phyloP scores from a whole-genome alignment of 2,888 invertebrate species.

The Sycophila texana region DNA sequence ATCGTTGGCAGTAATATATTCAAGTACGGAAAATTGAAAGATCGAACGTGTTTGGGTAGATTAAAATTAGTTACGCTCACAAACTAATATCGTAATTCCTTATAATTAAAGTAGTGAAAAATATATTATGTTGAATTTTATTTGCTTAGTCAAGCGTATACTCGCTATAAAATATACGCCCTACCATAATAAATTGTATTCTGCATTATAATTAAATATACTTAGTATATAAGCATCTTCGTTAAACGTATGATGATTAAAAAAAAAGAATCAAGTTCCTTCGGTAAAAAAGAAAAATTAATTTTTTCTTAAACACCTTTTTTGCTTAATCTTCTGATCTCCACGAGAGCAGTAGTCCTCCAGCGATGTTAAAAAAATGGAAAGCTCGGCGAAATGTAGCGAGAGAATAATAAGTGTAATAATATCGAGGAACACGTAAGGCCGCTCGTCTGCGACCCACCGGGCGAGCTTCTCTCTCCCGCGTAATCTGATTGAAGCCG shows the following conservation, averaged over 20 bases:
- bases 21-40: not conserved
- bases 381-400: no score
- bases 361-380: no score
- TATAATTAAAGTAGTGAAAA: slow-evolving; percentile 1
- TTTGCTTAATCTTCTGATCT: no score
- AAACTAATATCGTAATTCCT: not conserved
- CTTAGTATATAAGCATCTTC: not conserved
- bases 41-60: not conserved
- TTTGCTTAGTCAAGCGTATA: not conserved
- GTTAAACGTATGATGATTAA: no score
- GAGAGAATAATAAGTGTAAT: no score
- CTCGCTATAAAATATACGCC: not conserved
- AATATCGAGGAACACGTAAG: no score
- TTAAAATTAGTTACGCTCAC: not conserved
- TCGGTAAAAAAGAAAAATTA: no score
- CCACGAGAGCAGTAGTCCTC: no score
- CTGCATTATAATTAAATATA: not conserved
- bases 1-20: no score
- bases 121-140: slow-evolving; percentile 9
- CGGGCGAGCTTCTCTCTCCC: not conserved
- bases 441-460: not conserved
- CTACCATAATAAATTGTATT: not conserved
- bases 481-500: slow-evolving; percentile 69
- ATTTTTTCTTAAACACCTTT: no score
- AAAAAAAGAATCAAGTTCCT: no score